Conservation (phyloP, 2,888 invertebrate genomes). For the Spisula solida region DNA sequence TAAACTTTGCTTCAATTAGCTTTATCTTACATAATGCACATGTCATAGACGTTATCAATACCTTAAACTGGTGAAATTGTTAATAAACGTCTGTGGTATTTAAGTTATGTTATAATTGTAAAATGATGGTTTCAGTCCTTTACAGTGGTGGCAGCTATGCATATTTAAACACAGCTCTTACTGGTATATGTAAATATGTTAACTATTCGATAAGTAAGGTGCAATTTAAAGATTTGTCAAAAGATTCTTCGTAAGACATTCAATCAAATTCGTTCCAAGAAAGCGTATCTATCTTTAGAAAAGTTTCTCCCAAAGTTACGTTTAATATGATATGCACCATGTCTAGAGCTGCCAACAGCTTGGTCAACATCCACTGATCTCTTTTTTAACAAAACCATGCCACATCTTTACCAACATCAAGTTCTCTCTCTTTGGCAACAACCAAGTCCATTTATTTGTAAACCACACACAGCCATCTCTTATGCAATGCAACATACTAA, state of each 20-base stretch:
- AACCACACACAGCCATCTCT: too few relatives aligned
- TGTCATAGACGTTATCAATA: not conserved
- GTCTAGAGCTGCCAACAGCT: too few relatives aligned
- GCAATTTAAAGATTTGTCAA: conserved; percentile 1
- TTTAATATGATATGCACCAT: too few relatives aligned
- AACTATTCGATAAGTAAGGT: not conserved
- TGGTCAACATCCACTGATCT: too few relatives aligned
- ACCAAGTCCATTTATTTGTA: too few relatives aligned
- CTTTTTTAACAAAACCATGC: too few relatives aligned
- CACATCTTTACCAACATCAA: too few relatives aligned
- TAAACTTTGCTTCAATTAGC: not conserved
- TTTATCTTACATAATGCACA: not conserved
- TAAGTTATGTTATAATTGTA: conserved; percentile 1
- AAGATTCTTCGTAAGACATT: not conserved
- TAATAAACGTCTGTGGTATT: conserved; percentile 15
- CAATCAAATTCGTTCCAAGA: not conserved
- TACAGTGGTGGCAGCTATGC: not conserved
- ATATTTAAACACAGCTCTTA: not conserved
- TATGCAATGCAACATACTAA: too few relatives aligned
- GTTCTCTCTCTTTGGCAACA: too few relatives aligned
- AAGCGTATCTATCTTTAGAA: not conserved
- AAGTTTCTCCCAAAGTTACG: too few relatives aligned
- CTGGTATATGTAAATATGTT: not conserved
- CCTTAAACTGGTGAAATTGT: not conserved
- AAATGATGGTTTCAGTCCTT: not conserved